Conservation (phyloP, 1,140 invertebrate species). For the Papilio aristodemus region DNA sequence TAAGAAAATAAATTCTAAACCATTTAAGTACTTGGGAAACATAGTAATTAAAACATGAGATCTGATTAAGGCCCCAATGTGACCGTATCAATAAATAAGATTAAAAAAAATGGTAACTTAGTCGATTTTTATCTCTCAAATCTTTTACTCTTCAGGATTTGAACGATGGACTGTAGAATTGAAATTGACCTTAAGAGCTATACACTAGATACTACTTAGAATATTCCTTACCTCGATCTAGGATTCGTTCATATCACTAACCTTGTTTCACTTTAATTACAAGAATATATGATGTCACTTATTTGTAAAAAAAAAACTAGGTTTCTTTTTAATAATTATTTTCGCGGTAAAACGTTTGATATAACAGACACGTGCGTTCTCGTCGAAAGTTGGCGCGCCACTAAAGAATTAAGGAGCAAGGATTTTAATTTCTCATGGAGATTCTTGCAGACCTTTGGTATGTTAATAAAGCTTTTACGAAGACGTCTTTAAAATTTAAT, state of each 20-base stretch:
- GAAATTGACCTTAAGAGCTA: no score
- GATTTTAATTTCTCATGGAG: slow-evolving; percentile 9
- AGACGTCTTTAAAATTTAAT: background rate
- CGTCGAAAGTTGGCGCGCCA: slow-evolving; percentile 18
- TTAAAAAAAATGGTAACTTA: no score
- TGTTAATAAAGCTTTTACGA: slow-evolving; percentile 4
- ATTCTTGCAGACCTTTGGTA: slow-evolving; percentile 8
- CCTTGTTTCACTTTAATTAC: background rate
- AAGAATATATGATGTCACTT: background rate
- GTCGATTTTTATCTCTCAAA: no score
- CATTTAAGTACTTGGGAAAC: background rate
- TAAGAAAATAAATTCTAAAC: background rate
- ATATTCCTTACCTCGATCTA: background rate
- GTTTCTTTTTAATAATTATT: background rate
- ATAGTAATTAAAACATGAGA: background rate
- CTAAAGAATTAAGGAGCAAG: background rate
- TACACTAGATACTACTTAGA: background rate
- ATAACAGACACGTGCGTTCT: slow-evolving; percentile 3
- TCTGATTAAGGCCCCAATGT: no score
- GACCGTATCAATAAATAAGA: no score
- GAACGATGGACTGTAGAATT: no score
- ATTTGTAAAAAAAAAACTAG: background rate
- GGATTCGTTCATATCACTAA: background rate
- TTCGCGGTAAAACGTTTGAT: background rate
- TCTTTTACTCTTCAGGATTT: no score